phyloP scores from a whole-genome alignment of 1,140 invertebrate genomes.

The Temnothorax nylanderi region DNA sequence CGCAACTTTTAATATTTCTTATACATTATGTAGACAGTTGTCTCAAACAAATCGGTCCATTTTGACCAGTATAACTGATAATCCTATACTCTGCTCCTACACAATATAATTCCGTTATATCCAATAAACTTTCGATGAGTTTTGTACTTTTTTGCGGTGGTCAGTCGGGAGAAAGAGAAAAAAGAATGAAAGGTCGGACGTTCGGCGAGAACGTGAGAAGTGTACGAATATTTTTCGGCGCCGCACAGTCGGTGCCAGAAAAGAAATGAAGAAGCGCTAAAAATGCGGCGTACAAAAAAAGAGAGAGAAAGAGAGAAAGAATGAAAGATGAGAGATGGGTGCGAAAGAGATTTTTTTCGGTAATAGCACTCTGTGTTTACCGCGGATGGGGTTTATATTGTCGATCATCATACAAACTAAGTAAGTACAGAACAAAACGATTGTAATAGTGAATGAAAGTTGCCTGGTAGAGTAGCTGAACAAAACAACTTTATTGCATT shows the following conservation, averaged over 20 bases:
- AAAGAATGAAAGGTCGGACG: slow-evolving; percentile 18
- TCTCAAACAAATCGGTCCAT: background rate
- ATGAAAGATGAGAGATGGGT: slow-evolving; percentile 7
- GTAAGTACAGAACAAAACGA: slow-evolving; percentile 76
- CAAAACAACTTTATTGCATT: slow-evolving; percentile 70
- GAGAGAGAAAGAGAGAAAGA: background rate
- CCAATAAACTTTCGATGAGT: slow-evolving; percentile 28
- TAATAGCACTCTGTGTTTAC: slow-evolving; percentile 59
- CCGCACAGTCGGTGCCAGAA: background rate
- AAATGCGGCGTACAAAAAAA: background rate
- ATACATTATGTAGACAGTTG: background rate
- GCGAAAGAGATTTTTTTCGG: slow-evolving; percentile 30
- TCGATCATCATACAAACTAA: slow-evolving; percentile 66
- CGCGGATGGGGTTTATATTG: slow-evolving; percentile 68
- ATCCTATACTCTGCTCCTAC: slow-evolving; percentile 2
- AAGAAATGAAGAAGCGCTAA: slow-evolving; percentile 41
- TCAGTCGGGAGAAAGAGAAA: slow-evolving; percentile 13
- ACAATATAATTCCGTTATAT: slow-evolving; percentile 20
- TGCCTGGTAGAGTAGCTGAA: slow-evolving; percentile 78
- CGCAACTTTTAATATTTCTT: background rate
- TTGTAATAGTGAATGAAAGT: slow-evolving; percentile 79
- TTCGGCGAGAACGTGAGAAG: slow-evolving; percentile 37
- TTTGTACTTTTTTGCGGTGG: slow-evolving; percentile 1
- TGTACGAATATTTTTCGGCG: slow-evolving; percentile 42
- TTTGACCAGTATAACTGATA: background rate